Evolutionary conservation across 2,113 vertebrate genomes (phyloP).

Genomic region (Hippocampus abdominalis): DNA sequence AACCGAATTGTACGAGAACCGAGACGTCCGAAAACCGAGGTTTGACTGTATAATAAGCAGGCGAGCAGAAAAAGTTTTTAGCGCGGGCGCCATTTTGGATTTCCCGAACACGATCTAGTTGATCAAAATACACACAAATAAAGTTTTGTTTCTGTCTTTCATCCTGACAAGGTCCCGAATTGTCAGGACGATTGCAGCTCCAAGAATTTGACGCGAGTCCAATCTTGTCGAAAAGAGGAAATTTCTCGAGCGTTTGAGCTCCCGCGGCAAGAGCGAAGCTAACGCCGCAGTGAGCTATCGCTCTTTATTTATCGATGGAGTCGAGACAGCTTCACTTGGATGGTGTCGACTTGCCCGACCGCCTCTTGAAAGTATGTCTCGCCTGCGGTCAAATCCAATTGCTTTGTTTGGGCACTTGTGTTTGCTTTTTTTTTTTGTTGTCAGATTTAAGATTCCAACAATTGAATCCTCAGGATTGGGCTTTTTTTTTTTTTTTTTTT

Average conservation of each 20-base stretch:
- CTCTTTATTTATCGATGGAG: conserved; percentile 35
- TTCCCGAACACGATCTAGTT: too few relatives aligned
- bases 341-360: conserved; percentile 28
- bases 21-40: too few relatives aligned
- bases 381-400: conserved; percentile 44
- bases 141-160: too few relatives aligned
- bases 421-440: conserved; percentile 21
- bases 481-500: background rate
- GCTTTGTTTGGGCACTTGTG: conserved; percentile 21
- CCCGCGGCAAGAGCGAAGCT: background rate
- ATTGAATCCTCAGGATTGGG: background rate
- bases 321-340: conserved; percentile 28
- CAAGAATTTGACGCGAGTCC: too few relatives aligned
- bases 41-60: too few relatives aligned
- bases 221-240: too few relatives aligned
- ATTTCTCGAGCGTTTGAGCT: background rate
- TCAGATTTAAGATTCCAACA: conserved; percentile 5
- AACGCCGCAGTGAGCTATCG: background rate
- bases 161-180: too few relatives aligned
- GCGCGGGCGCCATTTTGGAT: too few relatives aligned
- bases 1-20: too few relatives aligned
- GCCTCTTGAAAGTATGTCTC: conserved; percentile 24
- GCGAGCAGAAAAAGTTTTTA: too few relatives aligned
- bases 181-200: too few relatives aligned
- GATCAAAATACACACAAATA: too few relatives aligned